phyloP scores from a whole-genome alignment of 2,113 vertebrate genomes.

The Orthonyx spaldingii region DNA sequence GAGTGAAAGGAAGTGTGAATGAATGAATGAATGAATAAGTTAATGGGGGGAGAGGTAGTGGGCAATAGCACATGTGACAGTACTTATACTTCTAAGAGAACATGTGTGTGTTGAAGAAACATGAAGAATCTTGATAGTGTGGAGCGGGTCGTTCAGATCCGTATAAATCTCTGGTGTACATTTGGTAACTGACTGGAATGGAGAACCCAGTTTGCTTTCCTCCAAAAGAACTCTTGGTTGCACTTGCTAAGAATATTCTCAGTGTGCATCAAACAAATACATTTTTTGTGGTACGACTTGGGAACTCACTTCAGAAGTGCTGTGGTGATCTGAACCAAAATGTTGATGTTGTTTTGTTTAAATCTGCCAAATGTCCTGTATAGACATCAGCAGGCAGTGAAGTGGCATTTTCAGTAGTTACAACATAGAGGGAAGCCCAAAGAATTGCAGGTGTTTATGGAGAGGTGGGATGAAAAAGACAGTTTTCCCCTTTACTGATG shows the following conservation, averaged over 20 bases:
- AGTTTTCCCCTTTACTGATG: not conserved
- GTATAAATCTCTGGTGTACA: not conserved
- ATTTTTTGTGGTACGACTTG: accelerated
- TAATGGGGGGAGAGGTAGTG: not conserved
- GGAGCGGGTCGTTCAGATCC: not conserved
- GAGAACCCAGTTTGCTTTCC: not conserved
- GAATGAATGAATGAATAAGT: not conserved
- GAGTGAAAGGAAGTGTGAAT: not conserved
- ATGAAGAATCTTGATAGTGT: not conserved
- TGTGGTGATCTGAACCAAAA: not conserved
- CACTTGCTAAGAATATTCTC: accelerated
- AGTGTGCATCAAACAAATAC: not conserved
- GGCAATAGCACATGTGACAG: not conserved
- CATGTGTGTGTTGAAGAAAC: not conserved
- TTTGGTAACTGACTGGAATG: not conserved
- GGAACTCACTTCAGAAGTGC: not conserved
- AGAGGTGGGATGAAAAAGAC: not conserved
- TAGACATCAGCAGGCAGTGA: not conserved
- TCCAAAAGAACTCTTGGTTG: not conserved
- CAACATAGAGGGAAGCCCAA: not conserved
- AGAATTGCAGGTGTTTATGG: not conserved
- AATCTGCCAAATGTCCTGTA: not conserved
- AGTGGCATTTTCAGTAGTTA: not conserved
- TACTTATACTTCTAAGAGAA: not conserved
- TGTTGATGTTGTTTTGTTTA: not conserved